Percentiles rank a stretch among this genome's conserved stretches.
Conservation (phyloP, 2,113 vertebrate genomes). For the Oncorhynchus tshawytscha region DNA sequence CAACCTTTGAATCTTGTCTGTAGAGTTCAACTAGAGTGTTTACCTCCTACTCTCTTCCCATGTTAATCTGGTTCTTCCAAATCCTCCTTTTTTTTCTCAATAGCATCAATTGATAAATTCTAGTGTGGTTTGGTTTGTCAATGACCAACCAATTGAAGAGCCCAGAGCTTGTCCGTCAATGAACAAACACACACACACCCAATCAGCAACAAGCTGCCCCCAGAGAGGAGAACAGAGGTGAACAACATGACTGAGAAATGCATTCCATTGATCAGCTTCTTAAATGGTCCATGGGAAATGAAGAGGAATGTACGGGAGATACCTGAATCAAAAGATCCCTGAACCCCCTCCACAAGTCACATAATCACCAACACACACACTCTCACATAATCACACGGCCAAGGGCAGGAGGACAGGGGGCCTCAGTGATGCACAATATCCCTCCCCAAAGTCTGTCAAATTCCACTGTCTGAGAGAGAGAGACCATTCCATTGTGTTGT, state of each 20-base stretch:
- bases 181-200: not conserved
- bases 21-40: slow-evolving; percentile 65
- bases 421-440: not conserved
- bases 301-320: slow-evolving; percentile 28
- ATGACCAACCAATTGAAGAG: slow-evolving; percentile 21
- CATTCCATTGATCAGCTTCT: slow-evolving; percentile 28
- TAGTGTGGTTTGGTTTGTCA: not conserved
- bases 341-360: slow-evolving; percentile 2
- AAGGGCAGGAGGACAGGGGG: too few species aligned
- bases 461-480: too few species aligned
- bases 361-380: not conserved
- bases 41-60: slow-evolving; percentile 61
- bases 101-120: not conserved
- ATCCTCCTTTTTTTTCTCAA: not conserved
- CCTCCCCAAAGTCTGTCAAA: too few species aligned
- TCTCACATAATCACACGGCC: not conserved
- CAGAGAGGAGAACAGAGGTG: not conserved
- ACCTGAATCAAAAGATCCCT: slow-evolving; percentile 27
- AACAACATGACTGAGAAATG: slow-evolving; percentile 19
- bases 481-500: slow-evolving; percentile 1
- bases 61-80: not conserved
- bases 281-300: slow-evolving; percentile 31
- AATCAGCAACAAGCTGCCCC: not conserved
- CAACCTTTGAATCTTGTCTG: slow-evolving; percentile 51
- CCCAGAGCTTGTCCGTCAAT: slow-evolving; percentile 1